Evolutionary conservation across 2,888 invertebrate genomes (phyloP).

Genomic region (Pelosia muscerda): DNA sequence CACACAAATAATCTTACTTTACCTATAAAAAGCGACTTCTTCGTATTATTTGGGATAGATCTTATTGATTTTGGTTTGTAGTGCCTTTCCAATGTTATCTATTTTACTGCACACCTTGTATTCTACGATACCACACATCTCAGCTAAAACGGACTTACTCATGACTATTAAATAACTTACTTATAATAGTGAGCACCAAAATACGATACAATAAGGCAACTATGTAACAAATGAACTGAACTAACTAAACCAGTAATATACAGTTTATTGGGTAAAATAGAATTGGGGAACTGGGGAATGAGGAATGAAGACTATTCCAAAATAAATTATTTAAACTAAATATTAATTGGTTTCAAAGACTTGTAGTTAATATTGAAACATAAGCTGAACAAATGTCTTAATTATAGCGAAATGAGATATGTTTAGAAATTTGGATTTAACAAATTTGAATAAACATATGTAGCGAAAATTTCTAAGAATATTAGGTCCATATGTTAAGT

Average conservation of each 20-base stretch:
- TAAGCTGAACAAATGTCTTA: neutral
- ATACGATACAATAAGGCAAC: conserved; percentile 2
- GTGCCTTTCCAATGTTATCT: neutral
- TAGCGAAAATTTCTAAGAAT: neutral
- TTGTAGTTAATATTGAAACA: neutral
- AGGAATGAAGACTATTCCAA: neutral
- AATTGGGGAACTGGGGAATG: too few species aligned
- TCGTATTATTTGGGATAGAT: too few species aligned
- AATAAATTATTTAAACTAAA: neutral
- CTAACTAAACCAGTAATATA: neutral
- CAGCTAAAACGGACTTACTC: neutral
- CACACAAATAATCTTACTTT: neutral
- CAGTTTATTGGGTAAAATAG: too few species aligned
- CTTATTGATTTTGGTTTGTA: neutral
- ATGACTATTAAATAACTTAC: conserved; percentile 11
- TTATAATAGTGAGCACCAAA: conserved; percentile 24
- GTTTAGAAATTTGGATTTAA: neutral
- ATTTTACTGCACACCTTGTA: neutral
- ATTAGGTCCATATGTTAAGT: neutral
- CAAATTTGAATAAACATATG: neutral
- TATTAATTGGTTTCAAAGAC: neutral
- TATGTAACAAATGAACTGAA: neutral
- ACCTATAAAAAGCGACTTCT: too few species aligned
- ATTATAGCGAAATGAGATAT: neutral
- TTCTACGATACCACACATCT: neutral